Conservation (phyloP, 2,888 invertebrate genomes). For the Baccha elongata region DNA sequence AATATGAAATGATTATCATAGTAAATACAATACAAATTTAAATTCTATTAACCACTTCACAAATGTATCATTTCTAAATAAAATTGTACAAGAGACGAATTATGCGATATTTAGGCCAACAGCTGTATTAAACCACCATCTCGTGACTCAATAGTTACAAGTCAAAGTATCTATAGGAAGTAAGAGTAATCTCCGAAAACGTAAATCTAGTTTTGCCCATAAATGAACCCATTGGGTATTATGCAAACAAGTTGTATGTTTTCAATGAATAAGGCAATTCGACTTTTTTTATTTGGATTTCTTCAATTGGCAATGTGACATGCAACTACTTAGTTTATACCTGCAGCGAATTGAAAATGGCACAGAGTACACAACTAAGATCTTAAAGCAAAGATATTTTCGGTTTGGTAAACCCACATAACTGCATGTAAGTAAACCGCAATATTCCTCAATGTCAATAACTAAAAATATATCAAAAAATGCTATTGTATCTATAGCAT, state of each 20-base stretch:
- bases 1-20: too few relatives aligned
- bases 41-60: neutral
- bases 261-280: slow-evolving; percentile 45
- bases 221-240: slow-evolving; percentile 35
- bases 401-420: slow-evolving; percentile 36
- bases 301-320: slow-evolving; percentile 46
- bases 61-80: neutral
- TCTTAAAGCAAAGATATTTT: slow-evolving; percentile 35
- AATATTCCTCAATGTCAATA: slow-evolving; percentile 58
- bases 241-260: slow-evolving; percentile 55
- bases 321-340: slow-evolving; percentile 35
- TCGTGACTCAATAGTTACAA: neutral
- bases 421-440: slow-evolving; percentile 49
- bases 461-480: slow-evolving; percentile 4
- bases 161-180: slow-evolving; percentile 25
- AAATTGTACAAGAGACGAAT: too few relatives aligned
- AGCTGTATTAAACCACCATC: too few relatives aligned
- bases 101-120: too few relatives aligned
- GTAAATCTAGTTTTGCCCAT: slow-evolving; percentile 44
- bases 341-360: slow-evolving; percentile 49
- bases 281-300: slow-evolving; percentile 8
- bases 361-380: slow-evolving; percentile 22
- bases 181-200: slow-evolving; percentile 7
- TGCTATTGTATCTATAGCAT: neutral
- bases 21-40: neutral